Conservation (phyloP, 2,888 invertebrate species). For the Pristionchus maxplancki region DNA sequence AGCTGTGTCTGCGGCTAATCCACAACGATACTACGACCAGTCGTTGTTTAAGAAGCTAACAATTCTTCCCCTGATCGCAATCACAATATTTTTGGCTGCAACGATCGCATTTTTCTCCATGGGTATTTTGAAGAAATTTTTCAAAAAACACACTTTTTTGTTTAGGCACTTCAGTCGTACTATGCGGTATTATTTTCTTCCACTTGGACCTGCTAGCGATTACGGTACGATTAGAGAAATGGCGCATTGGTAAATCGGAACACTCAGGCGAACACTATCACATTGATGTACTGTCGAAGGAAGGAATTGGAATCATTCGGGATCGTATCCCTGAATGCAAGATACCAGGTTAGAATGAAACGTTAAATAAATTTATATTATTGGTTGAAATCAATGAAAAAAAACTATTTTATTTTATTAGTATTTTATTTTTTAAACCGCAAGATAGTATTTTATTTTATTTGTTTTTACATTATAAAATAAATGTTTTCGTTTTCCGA, state of each 20-base stretch:
- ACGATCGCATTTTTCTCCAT: neutral
- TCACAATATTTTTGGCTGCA: neutral
- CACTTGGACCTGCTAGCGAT: neutral
- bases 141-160: neutral
- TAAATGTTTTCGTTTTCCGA: no score
- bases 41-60: neutral
- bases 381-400: no score
- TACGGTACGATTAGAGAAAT: neutral
- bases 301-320: neutral
- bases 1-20: neutral
- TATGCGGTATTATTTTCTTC: neutral
- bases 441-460: no score
- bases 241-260: no score
- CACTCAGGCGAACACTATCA: neutral
- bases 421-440: no score
- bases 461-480: no score
- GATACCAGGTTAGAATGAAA: neutral
- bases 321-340: neutral
- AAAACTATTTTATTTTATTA: no score
- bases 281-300: neutral
- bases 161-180: neutral
- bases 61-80: neutral
- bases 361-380: no score
- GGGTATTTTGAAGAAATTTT: neutral
- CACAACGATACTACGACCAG: neutral